Conservation (phyloP, 2,113 vertebrate species). For the Prunella fulvescens region DNA sequence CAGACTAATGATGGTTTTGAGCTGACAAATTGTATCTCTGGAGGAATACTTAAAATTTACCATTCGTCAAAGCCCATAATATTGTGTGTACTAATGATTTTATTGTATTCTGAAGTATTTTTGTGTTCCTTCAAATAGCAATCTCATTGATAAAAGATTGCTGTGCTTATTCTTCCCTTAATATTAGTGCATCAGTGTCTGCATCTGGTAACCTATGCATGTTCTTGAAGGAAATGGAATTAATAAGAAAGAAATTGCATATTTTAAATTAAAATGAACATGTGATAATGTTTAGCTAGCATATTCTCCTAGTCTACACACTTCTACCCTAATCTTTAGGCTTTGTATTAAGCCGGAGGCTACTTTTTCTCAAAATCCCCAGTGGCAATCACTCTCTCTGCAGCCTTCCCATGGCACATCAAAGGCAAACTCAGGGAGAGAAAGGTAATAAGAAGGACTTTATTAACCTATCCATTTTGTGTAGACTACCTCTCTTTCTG, state of each 20-base stretch:
- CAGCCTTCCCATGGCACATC: neutral
- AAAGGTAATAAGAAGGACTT: neutral
- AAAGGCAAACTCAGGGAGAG: slow-evolving; percentile 16
- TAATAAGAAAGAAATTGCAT: slow-evolving; percentile 65
- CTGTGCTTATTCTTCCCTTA: neutral
- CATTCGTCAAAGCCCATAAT: neutral
- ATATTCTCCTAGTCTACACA: slow-evolving; percentile 54
- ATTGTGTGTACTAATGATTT: neutral
- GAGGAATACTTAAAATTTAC: neutral
- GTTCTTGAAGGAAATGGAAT: slow-evolving; percentile 58
- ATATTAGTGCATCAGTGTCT: neutral
- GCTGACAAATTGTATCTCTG: neutral
- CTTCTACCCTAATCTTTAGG: slow-evolving; percentile 63
- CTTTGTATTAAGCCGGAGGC: neutral
- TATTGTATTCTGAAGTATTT: neutral
- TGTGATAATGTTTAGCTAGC: slow-evolving; percentile 61
- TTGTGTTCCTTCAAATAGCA: neutral
- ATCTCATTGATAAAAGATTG: neutral
- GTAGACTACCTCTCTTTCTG: neutral
- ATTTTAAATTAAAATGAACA: slow-evolving; percentile 66
- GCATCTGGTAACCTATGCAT: neutral
- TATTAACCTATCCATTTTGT: slow-evolving; percentile 7
- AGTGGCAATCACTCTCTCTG: neutral
- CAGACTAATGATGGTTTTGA: neutral
- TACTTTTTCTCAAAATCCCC: slow-evolving; percentile 29